Base-by-base conservation (phyloP, 2,888 invertebrate genomes). In the Habrosyne pyritoides region DNA sequence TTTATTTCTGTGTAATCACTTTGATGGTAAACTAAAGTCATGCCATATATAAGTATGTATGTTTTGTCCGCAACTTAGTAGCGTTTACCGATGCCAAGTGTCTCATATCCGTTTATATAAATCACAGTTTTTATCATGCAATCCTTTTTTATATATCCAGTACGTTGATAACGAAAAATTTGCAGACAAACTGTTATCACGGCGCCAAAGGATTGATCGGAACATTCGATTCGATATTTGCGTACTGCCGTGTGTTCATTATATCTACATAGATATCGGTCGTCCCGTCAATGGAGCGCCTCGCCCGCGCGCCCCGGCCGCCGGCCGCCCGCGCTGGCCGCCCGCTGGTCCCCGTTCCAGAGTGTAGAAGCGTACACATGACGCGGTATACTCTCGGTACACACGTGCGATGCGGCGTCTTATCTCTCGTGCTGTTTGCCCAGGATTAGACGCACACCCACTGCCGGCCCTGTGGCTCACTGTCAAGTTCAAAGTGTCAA, bases 401-500 rank as follows among this genome's bases (percentile, higher is more conserved):
- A 67, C 66, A 77, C 83, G 61, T 61, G 55, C 66, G 75, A 63
- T 70, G 76, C 58, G 63, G 57, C 53, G 54, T 56, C 56, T 81
- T 83, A 83, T 83, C 82, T 76, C 73, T 74, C 74, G 77, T 72
- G 75, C 64, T 87, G 84, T 89, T 86, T 89, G 83, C 74, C 65
- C 81, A 72, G 81, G 86, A 84, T 87, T 85, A 84, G 75, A 60
- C 63, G 72, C 57, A 57, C 68, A 64, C 63, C 61, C 62, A 67
- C 67, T 67, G 61, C 68, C 67, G 67, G 75, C 75, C 76, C 70
- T 75, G 68, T 77, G 77, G 73, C 71, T 79, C 84, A 89, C 80
- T 86, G 89, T 87, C 91, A 91, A 91, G 91, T 91, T 91, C 88
- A 91, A 85, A 85, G 81, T 86, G 87, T 88, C 87, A 87, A 81